Conservation (phyloP, 2,113 vertebrate genomes). For the Crypturellus undulatus region DNA sequence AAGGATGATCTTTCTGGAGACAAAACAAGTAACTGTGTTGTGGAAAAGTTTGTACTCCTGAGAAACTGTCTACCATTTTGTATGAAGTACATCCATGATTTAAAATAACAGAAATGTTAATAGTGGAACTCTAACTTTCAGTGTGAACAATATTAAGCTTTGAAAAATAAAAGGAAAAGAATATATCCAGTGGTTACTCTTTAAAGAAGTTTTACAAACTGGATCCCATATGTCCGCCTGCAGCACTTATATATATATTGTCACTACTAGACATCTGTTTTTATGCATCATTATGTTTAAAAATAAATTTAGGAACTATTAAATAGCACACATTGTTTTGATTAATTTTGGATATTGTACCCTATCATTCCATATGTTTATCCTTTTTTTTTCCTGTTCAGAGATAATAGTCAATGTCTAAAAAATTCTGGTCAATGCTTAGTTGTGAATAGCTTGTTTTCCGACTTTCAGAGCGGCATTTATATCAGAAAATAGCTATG, state of each 20-base stretch:
- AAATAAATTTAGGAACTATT: not conserved
- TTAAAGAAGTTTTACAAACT: not conserved
- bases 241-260: not conserved
- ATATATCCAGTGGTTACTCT: not conserved
- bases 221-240: not conserved
- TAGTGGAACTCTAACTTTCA: not conserved
- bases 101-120: not conserved
- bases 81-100: not conserved
- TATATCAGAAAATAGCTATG: not conserved
- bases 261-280: not conserved
- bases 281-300: not conserved
- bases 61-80: not conserved
- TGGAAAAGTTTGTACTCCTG: not conserved
- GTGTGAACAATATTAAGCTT: not conserved
- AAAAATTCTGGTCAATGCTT: not conserved
- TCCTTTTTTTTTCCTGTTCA: not conserved
- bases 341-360: not conserved
- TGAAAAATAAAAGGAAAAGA: not conserved
- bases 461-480: not conserved
- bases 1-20: not conserved
- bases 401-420: not conserved
- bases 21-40: not conserved
- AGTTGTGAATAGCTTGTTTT: not conserved
- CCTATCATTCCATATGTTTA: not conserved
- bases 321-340: not conserved